phyloP scores from a whole-genome alignment of 2,797 vertebrate genomes.

The Eulemur rubriventer region DNA sequence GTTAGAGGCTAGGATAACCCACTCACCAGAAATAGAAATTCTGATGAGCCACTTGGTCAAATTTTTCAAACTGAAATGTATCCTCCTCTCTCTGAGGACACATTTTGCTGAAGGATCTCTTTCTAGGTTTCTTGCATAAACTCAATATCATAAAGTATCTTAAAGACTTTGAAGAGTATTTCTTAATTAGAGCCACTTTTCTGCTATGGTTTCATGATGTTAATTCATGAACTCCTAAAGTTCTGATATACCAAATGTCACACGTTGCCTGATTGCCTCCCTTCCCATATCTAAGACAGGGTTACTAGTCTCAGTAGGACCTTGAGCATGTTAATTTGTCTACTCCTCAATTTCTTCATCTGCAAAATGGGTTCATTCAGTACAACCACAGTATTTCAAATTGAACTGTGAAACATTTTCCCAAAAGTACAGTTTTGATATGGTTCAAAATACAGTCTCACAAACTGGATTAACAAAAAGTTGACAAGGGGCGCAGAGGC shows the following conservation, averaged over 20 bases:
- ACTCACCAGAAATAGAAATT: not conserved
- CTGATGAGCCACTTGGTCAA: not conserved
- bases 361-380: not conserved
- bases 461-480: conserved; percentile 15
- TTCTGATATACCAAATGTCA: not conserved
- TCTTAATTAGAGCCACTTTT: not conserved
- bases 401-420: not conserved
- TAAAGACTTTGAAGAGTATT: not conserved
- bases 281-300: not conserved
- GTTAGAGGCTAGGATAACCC: not conserved
- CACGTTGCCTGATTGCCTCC: not conserved
- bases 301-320: not conserved
- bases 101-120: not conserved
- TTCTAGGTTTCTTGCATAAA: not conserved
- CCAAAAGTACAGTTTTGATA: not conserved
- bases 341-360: not conserved
- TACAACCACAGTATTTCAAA: not conserved
- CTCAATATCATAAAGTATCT: not conserved
- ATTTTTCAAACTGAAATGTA: not conserved
- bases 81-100: not conserved
- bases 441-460: not conserved
- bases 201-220: not conserved
- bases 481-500: not conserved
- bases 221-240: not conserved
- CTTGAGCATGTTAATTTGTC: not conserved